These are phyloP conservation scores for Paralichthys olivaceus DNA, from an alignment of 2,113 vertebrate species.

Conservation along the genomic window DNA sequence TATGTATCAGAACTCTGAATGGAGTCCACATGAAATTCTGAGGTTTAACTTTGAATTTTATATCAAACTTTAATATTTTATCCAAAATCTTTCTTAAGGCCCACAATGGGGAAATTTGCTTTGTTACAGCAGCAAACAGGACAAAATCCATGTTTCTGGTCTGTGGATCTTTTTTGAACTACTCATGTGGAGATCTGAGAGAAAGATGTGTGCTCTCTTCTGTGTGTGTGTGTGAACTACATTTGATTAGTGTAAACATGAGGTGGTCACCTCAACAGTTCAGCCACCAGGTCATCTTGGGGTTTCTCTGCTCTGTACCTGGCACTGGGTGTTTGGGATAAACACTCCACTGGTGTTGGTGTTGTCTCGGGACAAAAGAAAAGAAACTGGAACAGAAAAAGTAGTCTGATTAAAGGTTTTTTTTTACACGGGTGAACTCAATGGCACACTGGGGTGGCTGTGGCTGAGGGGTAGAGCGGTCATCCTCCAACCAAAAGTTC, in stretches of 20 bases:
- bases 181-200: conserved; percentile 24
- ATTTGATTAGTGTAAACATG: conserved; percentile 4
- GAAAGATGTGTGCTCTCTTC: not conserved
- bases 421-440: not conserved
- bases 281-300: conserved; percentile 24
- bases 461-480: too few relatives aligned
- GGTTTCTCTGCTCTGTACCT: conserved; percentile 26
- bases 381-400: not conserved
- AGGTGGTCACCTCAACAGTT: conserved; percentile 10
- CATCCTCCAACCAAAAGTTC: too few relatives aligned
- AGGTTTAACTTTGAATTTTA: too few relatives aligned
- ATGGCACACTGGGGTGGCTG: too few relatives aligned
- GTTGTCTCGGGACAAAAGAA: conserved; percentile 10
- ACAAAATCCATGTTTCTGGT: not conserved
- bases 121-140: too few relatives aligned
- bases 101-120: too few relatives aligned
- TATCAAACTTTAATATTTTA: too few relatives aligned
- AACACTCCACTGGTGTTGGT: conserved; percentile 17
- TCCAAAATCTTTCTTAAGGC: too few relatives aligned
- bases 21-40: too few relatives aligned
- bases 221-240: not conserved
- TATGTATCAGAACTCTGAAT: too few relatives aligned
- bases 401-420: not conserved
- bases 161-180: conserved; percentile 20
- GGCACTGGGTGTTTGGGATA: conserved; percentile 40